These are phyloP conservation scores for Lasioglossum baleicum DNA, from an alignment of 1,140 invertebrate genomes.

Conservation along the genomic window DNA sequence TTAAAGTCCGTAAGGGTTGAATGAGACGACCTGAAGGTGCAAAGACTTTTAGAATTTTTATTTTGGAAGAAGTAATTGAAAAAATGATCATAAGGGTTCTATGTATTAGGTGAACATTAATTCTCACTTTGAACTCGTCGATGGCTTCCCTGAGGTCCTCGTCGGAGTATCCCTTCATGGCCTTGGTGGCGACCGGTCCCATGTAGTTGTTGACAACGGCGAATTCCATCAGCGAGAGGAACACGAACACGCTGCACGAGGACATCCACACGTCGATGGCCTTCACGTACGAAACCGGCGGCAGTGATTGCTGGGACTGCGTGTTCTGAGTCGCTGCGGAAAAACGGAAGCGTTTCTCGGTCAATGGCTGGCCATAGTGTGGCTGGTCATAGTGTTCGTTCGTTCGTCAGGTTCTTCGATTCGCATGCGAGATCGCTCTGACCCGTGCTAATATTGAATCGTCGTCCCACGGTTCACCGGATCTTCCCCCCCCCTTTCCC, in stretches of 20 bases:
- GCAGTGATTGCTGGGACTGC: conserved; percentile 93
- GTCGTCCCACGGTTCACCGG: background rate
- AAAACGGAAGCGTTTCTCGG: conserved; percentile 5
- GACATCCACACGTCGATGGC: conserved; percentile 97
- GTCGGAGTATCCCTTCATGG: conserved; percentile 94
- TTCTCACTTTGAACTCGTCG: conserved; percentile 86
- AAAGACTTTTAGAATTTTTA: too few relatives aligned
- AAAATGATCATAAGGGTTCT: too few relatives aligned
- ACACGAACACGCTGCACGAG: conserved; percentile 94
- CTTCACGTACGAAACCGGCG: conserved; percentile 94
- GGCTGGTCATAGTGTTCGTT: background rate
- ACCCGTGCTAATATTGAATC: conserved; percentile 22
- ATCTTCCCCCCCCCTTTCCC: too few relatives aligned
- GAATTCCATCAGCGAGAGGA: conserved; percentile 95
- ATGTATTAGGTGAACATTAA: too few relatives aligned
- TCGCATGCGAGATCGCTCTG: background rate
- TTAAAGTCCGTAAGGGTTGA: too few relatives aligned
- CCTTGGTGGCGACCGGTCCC: conserved; percentile 92
- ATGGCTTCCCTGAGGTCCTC: conserved; percentile 88
- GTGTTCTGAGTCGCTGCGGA: conserved; percentile 91
- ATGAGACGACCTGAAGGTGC: too few relatives aligned
- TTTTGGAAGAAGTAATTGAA: too few relatives aligned
- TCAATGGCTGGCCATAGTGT: background rate
- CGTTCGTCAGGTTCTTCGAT: conserved; percentile 4
- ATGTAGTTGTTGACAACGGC: conserved; percentile 95